Evolutionary conservation across 2,797 vertebrate species (phyloP), one percentile per base, ranked within the genome.

Genomic region (Chromis chromis): DNA sequence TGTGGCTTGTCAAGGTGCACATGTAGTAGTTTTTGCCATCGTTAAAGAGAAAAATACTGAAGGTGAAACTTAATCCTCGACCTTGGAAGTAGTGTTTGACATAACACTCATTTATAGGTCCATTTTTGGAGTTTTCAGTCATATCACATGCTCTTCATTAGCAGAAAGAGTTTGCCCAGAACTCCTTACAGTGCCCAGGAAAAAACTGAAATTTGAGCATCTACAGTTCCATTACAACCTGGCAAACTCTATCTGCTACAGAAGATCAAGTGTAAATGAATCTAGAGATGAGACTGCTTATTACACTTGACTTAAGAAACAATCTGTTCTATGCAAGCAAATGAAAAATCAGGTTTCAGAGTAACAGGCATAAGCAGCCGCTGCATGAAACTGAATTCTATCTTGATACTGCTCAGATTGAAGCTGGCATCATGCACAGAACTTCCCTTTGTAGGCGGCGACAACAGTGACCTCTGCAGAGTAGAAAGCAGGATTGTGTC

Each of bases 401-500:
- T 27, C 12, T 62, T 57, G 55, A 62, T 44, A 54, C 27, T 14
- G 27, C 24, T 44, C n/a, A 49, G 17, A 54, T 57, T 67, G 6
- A 48, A 65, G 44, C 66, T 71, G 42, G 50, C 27, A 33, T 55
- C 33, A 27, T 33, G 28, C 54, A 50, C 46, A 59, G 39, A 49
- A 19, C 13, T 22, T 36, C n/a, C 16, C 9, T 54, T 64, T 25
- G 14, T 55, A 58, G 22, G 65, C 12, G 1, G 3, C 52, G 60
- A 58, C 70, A 65, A 60, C 44, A 59, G 65, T 76, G 82, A 81
- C 76, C 59, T 53, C 55, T 74, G 63, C 36, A 65, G 71, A 76
- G 17, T 39, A 28, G 25, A 64, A 69, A 58, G 49, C 46, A 46
- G 52, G 28, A 60, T 17, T 25, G 31, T 24, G 28, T 59, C 59